A percentile compares a stretch with the other conserved stretches of the same genome.
phyloP scores from a whole-genome alignment of 2,797 vertebrate genomes.

The Oreonectes daqikongensis region DNA sequence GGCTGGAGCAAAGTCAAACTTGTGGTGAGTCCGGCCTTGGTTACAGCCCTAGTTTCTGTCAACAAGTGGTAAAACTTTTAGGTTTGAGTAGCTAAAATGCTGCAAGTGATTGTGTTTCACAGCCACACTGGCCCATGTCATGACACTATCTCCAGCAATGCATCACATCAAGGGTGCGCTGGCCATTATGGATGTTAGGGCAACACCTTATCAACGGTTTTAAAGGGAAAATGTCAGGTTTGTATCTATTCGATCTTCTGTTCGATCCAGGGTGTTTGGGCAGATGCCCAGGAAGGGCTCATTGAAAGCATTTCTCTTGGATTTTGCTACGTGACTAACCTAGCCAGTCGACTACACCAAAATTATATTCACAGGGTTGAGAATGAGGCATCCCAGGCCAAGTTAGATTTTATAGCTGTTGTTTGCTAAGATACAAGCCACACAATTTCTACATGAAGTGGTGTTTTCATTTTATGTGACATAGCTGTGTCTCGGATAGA shows the following conservation, averaged over 20 bases:
- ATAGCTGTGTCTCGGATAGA: neutral
- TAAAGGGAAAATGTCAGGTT: constrained; percentile 11
- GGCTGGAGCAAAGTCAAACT: too few relatives aligned
- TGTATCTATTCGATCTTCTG: neutral
- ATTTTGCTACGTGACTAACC: neutral
- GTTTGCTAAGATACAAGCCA: neutral
- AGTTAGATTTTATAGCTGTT: neutral
- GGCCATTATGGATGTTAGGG: constrained; percentile 30
- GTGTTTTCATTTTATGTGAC: neutral
- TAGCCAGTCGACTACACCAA: neutral
- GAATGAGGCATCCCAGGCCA: neutral
- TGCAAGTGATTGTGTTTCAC: neutral
- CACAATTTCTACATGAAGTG: too few relatives aligned
- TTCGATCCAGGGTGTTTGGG: neutral
- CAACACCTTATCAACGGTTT: neutral
- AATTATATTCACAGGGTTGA: neutral
- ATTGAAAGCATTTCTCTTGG: constrained; percentile 1
- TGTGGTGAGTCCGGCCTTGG: too few relatives aligned
- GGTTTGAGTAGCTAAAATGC: neutral
- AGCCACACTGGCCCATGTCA: constrained; percentile 19
- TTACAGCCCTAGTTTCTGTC: too few relatives aligned
- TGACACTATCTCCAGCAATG: neutral
- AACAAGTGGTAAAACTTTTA: neutral
- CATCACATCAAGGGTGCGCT: constrained; percentile 7
- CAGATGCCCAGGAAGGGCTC: too few relatives aligned